Base-by-base conservation (phyloP, 2,113 vertebrate genomes). In the Aramus guarauna region DNA sequence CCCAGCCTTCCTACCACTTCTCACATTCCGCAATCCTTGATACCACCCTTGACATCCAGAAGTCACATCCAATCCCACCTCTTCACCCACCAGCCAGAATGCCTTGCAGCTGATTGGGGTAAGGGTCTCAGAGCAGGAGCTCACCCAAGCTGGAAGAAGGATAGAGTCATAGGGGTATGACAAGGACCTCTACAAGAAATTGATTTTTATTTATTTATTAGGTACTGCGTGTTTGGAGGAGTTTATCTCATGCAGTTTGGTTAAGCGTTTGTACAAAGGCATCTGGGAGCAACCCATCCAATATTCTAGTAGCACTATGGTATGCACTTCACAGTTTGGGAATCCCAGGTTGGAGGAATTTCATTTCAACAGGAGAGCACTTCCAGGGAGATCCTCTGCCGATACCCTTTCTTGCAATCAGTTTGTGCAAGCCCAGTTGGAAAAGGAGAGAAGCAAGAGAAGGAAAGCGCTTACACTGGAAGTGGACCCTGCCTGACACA, bases 271-370 rank as follows among this genome's bases (percentile, higher is more conserved):
- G n/a, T 37, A 16, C 1, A 1, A 39, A 41, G 7, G 34, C 32
- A 18, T 11, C 19, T 26, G 34, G 27, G 52, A 95, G 18, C 19
- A 55, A 8, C 34, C 5, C 47, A 56, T 1, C 6, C 8, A 27
- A 5, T 24, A 19, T 5, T 26, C 14, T 39, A 8, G 11, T 5
- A 88, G 74, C 21, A 5, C 32, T 15, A 3, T 0, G 9, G 6
- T 6, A 8, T 22, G 29, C 15, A 9, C 20, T 12, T 13, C 66
- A 36, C 50, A 23, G 14, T 0, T 29, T 43, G 50, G 74, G 50
- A 59, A 64, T 37, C 27, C 12, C 36, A 68, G 30, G 14, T 47
- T 5, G 7, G 43, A 32, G 21, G 86, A 20, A 13, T 59, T 69
- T 27, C 15, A 24, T 34, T 76, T 37, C 48, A 34, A 4, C 9